These are phyloP conservation scores for Hyperopisus bebe DNA, from an alignment of 2,113 vertebrate species.

Conservation along the genomic window DNA sequence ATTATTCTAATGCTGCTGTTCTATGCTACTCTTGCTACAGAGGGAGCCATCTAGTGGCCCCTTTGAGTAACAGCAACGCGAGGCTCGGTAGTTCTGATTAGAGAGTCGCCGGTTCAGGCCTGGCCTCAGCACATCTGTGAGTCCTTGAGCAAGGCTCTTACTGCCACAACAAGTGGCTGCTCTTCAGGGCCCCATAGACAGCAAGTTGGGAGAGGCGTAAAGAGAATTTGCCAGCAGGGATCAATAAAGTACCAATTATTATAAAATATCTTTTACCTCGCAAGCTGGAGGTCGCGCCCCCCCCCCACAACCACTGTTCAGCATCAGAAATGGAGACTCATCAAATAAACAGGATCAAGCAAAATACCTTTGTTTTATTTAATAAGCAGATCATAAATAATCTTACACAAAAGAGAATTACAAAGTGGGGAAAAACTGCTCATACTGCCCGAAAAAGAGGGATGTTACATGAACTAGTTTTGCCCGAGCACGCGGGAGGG, in stretches of 20 bases:
- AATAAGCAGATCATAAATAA: constrained; percentile 96
- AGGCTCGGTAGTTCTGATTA: too few relatives aligned
- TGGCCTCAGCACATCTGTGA: too few relatives aligned
- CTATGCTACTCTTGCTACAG: not conserved
- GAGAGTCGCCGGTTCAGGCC: too few relatives aligned
- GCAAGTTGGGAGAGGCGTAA: too few relatives aligned
- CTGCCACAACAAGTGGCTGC: too few relatives aligned
- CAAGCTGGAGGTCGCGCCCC: not conserved
- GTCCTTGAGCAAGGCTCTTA: too few relatives aligned
- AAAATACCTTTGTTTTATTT: constrained; percentile 80
- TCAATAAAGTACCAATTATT: too few relatives aligned
- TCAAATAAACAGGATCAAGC: constrained; percentile 46
- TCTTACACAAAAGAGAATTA: constrained; percentile 85
- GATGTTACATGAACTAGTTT: constrained; percentile 15
- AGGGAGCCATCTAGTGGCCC: not conserved
- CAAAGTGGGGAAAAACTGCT: constrained; percentile 65
- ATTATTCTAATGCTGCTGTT: not conserved
- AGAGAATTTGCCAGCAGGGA: too few relatives aligned
- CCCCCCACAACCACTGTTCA: not conserved
- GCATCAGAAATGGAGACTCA: not conserved
- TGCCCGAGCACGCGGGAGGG: constrained; percentile 38
- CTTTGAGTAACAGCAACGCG: not conserved
- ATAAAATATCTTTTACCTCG: not conserved
- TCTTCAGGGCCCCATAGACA: too few relatives aligned
- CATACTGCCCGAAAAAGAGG: constrained; percentile 36